Evolutionary conservation across 2,113 vertebrate species (phyloP).

Genomic region (Ptychochromis oligacanthus): DNA sequence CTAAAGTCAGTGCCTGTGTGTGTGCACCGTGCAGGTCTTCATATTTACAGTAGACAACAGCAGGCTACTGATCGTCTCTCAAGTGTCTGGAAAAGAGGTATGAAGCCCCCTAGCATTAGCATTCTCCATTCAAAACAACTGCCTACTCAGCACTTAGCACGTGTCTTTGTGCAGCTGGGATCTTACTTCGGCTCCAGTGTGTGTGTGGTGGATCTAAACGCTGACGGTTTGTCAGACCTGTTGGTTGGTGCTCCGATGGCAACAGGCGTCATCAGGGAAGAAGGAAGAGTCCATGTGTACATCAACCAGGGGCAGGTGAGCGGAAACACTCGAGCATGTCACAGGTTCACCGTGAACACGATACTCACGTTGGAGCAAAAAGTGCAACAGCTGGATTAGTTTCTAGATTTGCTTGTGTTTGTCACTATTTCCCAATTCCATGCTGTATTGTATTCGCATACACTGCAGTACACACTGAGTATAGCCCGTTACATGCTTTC

Average conservation of each 20-base stretch:
- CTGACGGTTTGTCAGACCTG: slow-evolving; percentile 92
- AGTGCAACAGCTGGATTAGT: too few relatives aligned
- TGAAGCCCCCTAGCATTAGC: slow-evolving; percentile 1
- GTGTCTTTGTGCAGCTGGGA: slow-evolving; percentile 83
- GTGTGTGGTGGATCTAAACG: slow-evolving; percentile 91
- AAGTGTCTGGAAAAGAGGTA: slow-evolving; percentile 88
- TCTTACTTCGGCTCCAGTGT: slow-evolving; percentile 94
- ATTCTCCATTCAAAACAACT: not conserved
- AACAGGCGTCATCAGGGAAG: slow-evolving; percentile 81
- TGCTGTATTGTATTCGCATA: not conserved
- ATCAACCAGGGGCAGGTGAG: slow-evolving; percentile 90
- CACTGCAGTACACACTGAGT: not conserved
- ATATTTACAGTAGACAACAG: slow-evolving; percentile 80
- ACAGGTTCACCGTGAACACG: not conserved
- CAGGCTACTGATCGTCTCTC: slow-evolving; percentile 79
- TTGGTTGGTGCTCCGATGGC: slow-evolving; percentile 93
- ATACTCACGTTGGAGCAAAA: too few relatives aligned
- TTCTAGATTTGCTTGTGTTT: not conserved
- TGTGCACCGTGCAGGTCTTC: slow-evolving; percentile 80
- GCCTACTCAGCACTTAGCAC: not conserved
- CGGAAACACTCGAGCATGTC: not conserved
- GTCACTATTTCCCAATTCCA: not conserved
- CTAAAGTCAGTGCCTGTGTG: not conserved
- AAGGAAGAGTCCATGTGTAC: slow-evolving; percentile 93
- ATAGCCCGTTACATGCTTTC: too few relatives aligned